Evolutionary conservation across 2,888 invertebrate species (phyloP).

Genomic region (Halictus ligatus): DNA sequence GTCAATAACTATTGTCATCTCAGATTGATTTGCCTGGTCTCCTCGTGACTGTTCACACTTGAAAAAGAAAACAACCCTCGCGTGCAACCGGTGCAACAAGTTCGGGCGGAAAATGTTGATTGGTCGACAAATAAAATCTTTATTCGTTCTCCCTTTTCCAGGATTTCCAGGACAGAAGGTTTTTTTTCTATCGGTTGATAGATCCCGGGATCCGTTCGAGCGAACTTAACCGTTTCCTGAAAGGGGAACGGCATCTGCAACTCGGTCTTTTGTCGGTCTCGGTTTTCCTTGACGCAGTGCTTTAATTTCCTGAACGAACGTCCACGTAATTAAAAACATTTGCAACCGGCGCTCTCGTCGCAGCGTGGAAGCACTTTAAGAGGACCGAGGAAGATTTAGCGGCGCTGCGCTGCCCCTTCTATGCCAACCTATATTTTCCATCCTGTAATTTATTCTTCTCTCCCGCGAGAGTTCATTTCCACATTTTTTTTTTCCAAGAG

Average conservation of each 20-base stretch:
- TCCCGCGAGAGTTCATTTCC: background rate
- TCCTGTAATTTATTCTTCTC: background rate
- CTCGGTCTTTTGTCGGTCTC: background rate
- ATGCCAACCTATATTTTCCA: background rate
- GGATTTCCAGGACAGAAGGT: background rate
- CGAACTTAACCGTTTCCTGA: background rate
- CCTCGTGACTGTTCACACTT: too few relatives aligned
- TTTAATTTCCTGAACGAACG: slow-evolving; percentile 36
- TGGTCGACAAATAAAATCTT: background rate
- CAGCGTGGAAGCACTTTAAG: slow-evolving; percentile 15
- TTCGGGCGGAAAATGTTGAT: background rate
- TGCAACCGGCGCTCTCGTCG: slow-evolving; percentile 10
- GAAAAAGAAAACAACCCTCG: background rate
- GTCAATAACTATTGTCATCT: too few relatives aligned
- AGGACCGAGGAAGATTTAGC: background rate
- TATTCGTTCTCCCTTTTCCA: background rate
- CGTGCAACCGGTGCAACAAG: background rate
- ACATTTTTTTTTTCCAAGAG: slow-evolving; percentile 3
- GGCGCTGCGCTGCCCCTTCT: background rate
- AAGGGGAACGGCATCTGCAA: background rate
- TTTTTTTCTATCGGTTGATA: background rate
- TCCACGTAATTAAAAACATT: slow-evolving; percentile 39
- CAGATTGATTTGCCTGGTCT: too few relatives aligned
- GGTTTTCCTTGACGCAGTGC: slow-evolving; percentile 14
- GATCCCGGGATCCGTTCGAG: background rate